These are phyloP conservation scores for Lepus townsendii DNA, from an alignment of 2,797 vertebrate genomes.

Conservation along the genomic window DNA sequence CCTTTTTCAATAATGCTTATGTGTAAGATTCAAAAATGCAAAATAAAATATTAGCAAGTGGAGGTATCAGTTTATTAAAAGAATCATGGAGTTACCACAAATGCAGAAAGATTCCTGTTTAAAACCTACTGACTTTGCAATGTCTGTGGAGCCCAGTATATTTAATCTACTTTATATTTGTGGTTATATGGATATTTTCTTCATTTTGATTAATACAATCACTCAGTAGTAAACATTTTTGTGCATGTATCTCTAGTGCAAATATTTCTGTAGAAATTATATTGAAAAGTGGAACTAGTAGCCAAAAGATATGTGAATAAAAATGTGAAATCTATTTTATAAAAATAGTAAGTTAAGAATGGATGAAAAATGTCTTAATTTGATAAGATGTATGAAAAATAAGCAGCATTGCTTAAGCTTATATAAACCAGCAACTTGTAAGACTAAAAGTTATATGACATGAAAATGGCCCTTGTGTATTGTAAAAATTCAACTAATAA, in stretches of 20 bases:
- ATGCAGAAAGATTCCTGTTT: neutral
- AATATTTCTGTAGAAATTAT: neutral
- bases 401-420: neutral
- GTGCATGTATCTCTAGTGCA: neutral
- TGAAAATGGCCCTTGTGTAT: constrained; percentile 26
- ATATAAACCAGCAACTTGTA: neutral
- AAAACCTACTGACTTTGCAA: neutral
- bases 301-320: constrained; percentile 4
- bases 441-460: constrained; percentile 45
- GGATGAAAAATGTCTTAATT: neutral
- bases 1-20: neutral
- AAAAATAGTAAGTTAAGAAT: constrained; percentile 8
- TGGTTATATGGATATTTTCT: neutral
- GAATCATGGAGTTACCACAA: neutral
- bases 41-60: constrained; percentile 23
- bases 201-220: constrained; percentile 22
- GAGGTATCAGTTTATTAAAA: constrained; percentile 7
- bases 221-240: neutral
- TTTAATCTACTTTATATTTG: neutral
- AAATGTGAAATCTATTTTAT: neutral
- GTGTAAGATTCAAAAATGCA: neutral
- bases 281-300: neutral
- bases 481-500: constrained; percentile 66
- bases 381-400: constrained; percentile 24
- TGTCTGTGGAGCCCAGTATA: neutral